phyloP scores from a whole-genome alignment of 2,797 vertebrate species.

The Gephyroberyx darwinii region DNA sequence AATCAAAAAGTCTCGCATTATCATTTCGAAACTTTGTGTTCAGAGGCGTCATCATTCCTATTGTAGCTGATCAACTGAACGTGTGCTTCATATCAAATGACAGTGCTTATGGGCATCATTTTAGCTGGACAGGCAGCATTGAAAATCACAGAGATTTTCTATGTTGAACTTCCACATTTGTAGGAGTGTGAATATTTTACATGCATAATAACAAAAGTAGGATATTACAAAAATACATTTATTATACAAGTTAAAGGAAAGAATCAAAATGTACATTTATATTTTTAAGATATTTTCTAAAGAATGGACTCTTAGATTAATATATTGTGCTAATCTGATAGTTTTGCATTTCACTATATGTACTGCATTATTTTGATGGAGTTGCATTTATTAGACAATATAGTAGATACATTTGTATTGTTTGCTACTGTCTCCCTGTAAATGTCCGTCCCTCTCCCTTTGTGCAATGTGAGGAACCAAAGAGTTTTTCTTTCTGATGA shows the following conservation, averaged over 20 bases:
- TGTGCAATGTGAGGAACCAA: constrained; percentile 80
- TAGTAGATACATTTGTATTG: constrained; percentile 61
- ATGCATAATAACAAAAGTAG: constrained; percentile 45
- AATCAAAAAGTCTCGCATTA: constrained; percentile 15
- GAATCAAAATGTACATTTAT: constrained; percentile 76
- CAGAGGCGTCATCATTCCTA: constrained; percentile 21
- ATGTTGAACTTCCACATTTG: constrained; percentile 44
- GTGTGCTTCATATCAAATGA: constrained; percentile 28
- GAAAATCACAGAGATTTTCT: constrained; percentile 46
- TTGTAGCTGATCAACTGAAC: constrained; percentile 48
- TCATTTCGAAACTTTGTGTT: constrained; percentile 31
- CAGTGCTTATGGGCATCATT: constrained; percentile 11
- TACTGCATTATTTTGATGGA: constrained; percentile 65
- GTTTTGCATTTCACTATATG: constrained; percentile 69
- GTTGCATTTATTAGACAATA: constrained; percentile 68
- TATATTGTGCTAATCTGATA: constrained; percentile 71
- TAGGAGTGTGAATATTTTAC: constrained; percentile 60
- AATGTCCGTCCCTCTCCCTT: constrained; percentile 60
- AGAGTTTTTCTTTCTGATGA: constrained; percentile 71
- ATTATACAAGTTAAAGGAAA: constrained; percentile 60
- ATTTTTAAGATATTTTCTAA: constrained; percentile 84
- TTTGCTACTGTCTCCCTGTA: constrained; percentile 69
- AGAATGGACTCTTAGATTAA: constrained; percentile 65
- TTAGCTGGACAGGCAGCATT: constrained; percentile 52
- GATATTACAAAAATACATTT: constrained; percentile 56